Evolutionary conservation across 2,113 vertebrate genomes (phyloP), one percentile per base, ranked within the genome.

Genomic region (Dendropsophus ebraccatus): DNA sequence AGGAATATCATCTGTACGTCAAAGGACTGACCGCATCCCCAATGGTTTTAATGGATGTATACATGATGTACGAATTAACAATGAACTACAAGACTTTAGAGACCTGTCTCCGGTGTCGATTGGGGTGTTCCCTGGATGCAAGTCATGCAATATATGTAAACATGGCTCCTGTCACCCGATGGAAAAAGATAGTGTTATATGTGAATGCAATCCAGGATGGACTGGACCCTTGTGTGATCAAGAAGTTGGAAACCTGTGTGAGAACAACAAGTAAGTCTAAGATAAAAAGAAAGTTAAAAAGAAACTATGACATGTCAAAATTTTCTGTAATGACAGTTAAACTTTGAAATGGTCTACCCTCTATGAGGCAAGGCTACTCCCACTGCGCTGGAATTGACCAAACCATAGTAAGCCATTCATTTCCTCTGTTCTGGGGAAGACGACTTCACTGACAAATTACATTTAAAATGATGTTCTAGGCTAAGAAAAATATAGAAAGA

Each of bases 11-110:
- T 95, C 96, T 5, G 87, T 98, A 62, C 96, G 97, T 70, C 94
- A 96, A 30, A 95, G 96, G 7, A 90, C 94, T 0, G 97, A 99
- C 25, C 95, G 96, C 23, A 92, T 94, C 0, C 95, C 94, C 35
- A 97, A 95, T 16, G 93, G 94, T 56, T 98, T 99, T 84, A 96
- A 96, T 0, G 98, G 98, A 73, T 99, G 98, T 86, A 96, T 99
- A 87, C 97, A 97, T 0, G 96, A 99, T 0, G 96, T 99, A 52
- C 93, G 94, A 49, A 96, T 99, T 92, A 98, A 99, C 74, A 96
- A 97, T 0, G 97, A 99, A 87, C 93, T 95, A 65, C 97, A 99
- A 91, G 97, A 99, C 87, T 94, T 99, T 92, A 96, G 94, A 90
- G 87, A 89, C 78, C 92, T 95, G 41, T 92, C 93, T 0, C 94